phyloP scores from a whole-genome alignment of 2,113 vertebrate genomes.

The Nematolebias whitei region DNA sequence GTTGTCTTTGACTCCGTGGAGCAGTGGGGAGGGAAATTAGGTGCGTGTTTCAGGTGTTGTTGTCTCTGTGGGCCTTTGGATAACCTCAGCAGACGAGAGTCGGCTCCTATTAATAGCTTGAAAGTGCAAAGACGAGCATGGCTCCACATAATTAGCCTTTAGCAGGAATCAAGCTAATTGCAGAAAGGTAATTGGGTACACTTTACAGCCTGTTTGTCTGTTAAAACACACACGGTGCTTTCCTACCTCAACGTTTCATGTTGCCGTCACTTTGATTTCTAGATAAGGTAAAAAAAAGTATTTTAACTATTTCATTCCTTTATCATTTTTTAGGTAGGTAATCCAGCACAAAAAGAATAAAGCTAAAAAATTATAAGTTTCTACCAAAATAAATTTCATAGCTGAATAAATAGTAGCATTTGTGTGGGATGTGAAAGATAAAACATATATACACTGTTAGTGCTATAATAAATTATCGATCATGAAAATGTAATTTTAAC shows the following conservation, averaged over 20 bases:
- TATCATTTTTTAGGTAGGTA: too few species aligned
- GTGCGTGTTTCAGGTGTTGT: slow-evolving; percentile 80
- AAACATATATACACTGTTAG: background rate
- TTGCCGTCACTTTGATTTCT: slow-evolving; percentile 80
- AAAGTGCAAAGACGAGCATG: slow-evolving; percentile 80
- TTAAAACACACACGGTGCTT: slow-evolving; percentile 54
- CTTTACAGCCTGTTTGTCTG: slow-evolving; percentile 71
- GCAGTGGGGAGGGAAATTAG: slow-evolving; percentile 75
- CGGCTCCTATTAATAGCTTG: slow-evolving; percentile 86
- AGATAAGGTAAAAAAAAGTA: slow-evolving; percentile 71
- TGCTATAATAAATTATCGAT: too few species aligned
- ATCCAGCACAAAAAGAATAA: too few species aligned
- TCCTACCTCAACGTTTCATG: slow-evolving; percentile 71
- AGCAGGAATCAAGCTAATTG: slow-evolving; percentile 82
- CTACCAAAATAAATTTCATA: too few species aligned
- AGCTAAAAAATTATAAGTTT: too few species aligned
- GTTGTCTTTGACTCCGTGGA: slow-evolving; percentile 61
- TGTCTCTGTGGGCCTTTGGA: slow-evolving; percentile 64
- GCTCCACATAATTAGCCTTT: slow-evolving; percentile 83
- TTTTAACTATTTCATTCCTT: slow-evolving; percentile 74
- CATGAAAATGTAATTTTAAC: too few species aligned
- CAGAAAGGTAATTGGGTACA: slow-evolving; percentile 81
- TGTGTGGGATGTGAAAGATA: background rate
- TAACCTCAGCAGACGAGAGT: slow-evolving; percentile 75
- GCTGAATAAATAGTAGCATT: too few species aligned